These are phyloP conservation scores for Monoplex corrugatus DNA, from an alignment of 2,888 invertebrate genomes.

Conservation along the genomic window DNA sequence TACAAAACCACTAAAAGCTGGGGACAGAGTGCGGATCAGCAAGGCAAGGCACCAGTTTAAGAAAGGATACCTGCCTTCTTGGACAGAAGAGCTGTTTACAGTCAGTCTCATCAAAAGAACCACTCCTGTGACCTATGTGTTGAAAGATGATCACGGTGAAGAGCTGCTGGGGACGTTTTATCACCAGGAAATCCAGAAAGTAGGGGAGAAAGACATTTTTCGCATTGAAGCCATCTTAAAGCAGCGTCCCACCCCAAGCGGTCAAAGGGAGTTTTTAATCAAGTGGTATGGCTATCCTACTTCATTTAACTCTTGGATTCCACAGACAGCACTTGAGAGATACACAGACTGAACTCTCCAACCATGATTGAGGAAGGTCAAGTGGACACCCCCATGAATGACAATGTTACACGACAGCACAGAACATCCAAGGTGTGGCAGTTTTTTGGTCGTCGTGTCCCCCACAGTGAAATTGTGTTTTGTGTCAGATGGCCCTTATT, in stretches of 20 bases:
- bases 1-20: slow-evolving; percentile 31
- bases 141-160: slow-evolving; percentile 53
- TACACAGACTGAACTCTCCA: neutral
- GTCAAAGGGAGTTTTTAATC: slow-evolving; percentile 36
- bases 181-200: slow-evolving; percentile 29
- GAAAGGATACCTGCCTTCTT: slow-evolving; percentile 58
- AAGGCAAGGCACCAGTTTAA: slow-evolving; percentile 49
- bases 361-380: neutral
- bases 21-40: slow-evolving; percentile 56
- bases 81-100: slow-evolving; percentile 57
- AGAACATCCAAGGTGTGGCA: neutral
- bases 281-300: slow-evolving; percentile 49
- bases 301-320: slow-evolving; percentile 50
- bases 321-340: neutral
- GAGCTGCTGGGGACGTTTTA: slow-evolving; percentile 53
- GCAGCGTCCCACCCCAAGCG: neutral
- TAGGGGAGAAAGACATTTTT: slow-evolving; percentile 46
- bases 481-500: neutral
- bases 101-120: slow-evolving; percentile 43
- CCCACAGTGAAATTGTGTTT: neutral
- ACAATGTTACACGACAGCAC: neutral
- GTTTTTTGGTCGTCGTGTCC: slow-evolving; percentile 20
- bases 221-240: slow-evolving; percentile 53
- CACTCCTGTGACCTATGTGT: slow-evolving; percentile 43
- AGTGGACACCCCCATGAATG: no score